Percentiles rank a stretch among this genome's conserved stretches.
Conservation (phyloP, 1,140 invertebrate genomes). For the Scaptomyza hsui region DNA sequence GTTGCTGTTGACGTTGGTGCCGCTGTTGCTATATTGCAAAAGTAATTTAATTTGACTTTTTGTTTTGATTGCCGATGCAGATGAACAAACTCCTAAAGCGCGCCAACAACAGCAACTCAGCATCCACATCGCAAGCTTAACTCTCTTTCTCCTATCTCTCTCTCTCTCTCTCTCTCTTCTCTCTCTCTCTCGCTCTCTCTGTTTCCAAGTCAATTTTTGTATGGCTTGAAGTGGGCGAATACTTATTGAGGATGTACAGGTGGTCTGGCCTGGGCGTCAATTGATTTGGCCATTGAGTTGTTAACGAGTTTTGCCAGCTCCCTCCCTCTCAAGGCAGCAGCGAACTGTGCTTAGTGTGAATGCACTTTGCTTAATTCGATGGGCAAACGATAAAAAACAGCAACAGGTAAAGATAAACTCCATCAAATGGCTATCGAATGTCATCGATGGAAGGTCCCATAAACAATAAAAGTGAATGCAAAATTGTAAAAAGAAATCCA, state of each 20-base stretch:
- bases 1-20: constrained; percentile 28
- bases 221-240: background rate
- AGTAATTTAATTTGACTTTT: constrained; percentile 78
- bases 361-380: background rate
- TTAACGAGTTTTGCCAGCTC: constrained; percentile 37
- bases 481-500: too few relatives aligned
- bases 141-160: too few relatives aligned
- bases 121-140: background rate
- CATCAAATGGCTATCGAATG: too few relatives aligned
- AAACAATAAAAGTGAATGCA: too few relatives aligned
- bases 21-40: constrained; percentile 57
- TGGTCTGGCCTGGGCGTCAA: constrained; percentile 49
- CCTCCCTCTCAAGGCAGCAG: too few relatives aligned
- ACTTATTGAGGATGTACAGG: background rate
- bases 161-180: too few relatives aligned
- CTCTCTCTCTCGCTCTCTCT: too few relatives aligned
- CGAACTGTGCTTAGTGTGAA: constrained; percentile 1
- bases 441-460: too few relatives aligned
- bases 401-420: too few relatives aligned
- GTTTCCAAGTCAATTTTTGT: constrained; percentile 15
- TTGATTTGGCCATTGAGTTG: constrained; percentile 73
- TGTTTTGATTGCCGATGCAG: constrained; percentile 27
- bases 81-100: constrained; percentile 6
- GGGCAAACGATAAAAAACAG: too few relatives aligned
- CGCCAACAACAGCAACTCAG: constrained; percentile 4